Evolutionary conservation across 2,797 vertebrate genomes (phyloP).

Genomic region (Borostomias antarcticus): DNA sequence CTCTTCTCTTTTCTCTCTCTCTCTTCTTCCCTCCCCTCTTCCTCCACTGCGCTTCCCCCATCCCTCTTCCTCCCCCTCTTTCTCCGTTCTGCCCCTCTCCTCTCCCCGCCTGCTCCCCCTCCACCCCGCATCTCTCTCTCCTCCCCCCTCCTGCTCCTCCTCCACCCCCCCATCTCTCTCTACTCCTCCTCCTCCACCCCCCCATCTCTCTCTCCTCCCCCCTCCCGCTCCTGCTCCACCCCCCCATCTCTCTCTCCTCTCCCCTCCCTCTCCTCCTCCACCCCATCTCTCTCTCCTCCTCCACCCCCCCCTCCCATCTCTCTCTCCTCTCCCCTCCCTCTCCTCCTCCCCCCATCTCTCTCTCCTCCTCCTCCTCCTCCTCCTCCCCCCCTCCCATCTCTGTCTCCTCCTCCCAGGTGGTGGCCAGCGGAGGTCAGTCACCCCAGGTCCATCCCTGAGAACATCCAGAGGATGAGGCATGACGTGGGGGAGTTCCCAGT

Average conservation of each 20-base stretch:
- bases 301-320: no score
- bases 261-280: neutral
- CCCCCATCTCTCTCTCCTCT: neutral
- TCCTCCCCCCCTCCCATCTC: neutral
- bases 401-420: conserved; percentile 77
- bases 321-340: no score
- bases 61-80: no score
- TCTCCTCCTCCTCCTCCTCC: no score
- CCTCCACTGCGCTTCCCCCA: no score
- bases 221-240: neutral
- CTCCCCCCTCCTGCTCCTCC: neutral
- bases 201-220: no score
- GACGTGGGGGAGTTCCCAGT: conserved; percentile 97
- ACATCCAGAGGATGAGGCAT: conserved; percentile 95
- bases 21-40: no score
- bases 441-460: conserved; percentile 91
- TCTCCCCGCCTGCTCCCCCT: neutral
- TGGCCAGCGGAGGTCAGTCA: conserved; percentile 98
- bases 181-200: no score
- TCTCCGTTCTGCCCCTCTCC: neutral
- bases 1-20: neutral
- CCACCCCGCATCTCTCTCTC: no score
- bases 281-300: neutral
- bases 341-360: neutral
- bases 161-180: no score